Evolutionary conservation across 2,888 invertebrate species (phyloP).

Genomic region (Acrocera orbiculus): DNA sequence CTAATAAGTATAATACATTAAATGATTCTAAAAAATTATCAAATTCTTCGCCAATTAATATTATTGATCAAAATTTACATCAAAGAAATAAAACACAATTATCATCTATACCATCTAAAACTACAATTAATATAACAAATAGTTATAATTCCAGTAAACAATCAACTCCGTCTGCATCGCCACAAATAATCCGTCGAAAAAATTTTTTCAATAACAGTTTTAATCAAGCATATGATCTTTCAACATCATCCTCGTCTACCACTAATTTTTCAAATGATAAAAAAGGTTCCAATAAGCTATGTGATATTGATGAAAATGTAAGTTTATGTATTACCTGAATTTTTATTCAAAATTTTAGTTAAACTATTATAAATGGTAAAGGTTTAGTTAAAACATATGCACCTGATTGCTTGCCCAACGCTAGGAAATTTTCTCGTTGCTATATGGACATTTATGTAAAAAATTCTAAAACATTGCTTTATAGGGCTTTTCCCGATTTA

Average conservation of each 20-base stretch:
- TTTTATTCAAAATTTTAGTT: too few relatives aligned
- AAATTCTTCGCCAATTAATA: background rate
- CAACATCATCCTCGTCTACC: conserved; percentile 6
- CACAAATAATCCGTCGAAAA: conserved; percentile 8
- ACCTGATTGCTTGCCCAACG: too few relatives aligned
- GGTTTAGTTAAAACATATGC: too few relatives aligned
- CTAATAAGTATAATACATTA: conserved; percentile 11
- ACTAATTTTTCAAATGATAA: conserved; percentile 17
- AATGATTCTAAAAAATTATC: conserved; percentile 11
- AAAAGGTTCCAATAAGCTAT: conserved; percentile 16
- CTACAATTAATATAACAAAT: background rate
- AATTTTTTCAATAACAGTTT: conserved; percentile 2
- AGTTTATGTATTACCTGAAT: too few relatives aligned
- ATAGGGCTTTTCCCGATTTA: too few relatives aligned
- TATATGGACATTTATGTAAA: too few relatives aligned
- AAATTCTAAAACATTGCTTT: too few relatives aligned
- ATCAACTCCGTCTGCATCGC: conserved; percentile 9
- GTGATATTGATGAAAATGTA: conserved; percentile 13
- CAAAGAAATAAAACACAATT: background rate
- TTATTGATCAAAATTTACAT: conserved; percentile 3
- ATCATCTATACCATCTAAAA: too few relatives aligned
- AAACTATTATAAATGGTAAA: too few relatives aligned
- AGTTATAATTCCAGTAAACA: conserved; percentile 6
- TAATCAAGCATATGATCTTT: background rate
- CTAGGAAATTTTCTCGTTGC: too few relatives aligned